These are phyloP conservation scores for Mesorhabditis sp. DNA, from an alignment of 2,888 invertebrate species.

Conservation along the genomic window DNA sequence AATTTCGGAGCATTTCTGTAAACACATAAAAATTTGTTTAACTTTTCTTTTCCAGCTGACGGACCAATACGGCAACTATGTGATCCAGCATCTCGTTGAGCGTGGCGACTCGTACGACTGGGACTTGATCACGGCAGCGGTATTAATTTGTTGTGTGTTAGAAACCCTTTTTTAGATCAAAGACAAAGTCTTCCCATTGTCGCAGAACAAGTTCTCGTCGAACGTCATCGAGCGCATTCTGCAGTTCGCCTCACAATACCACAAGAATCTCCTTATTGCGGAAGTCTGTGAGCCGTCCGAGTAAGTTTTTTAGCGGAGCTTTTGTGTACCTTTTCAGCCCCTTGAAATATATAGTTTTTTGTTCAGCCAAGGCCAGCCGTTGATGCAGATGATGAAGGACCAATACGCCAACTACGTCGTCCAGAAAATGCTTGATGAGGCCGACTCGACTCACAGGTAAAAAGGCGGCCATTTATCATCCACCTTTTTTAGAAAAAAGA, in stretches of 20 bases:
- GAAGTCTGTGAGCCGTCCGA: slow-evolving; percentile 71
- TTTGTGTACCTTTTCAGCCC: not conserved
- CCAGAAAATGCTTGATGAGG: slow-evolving; percentile 99
- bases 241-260: slow-evolving; percentile 86
- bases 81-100: slow-evolving; percentile 93
- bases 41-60: slow-evolving; percentile 75
- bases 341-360: slow-evolving; percentile 6
- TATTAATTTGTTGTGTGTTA: not conserved
- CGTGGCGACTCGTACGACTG: slow-evolving; percentile 95
- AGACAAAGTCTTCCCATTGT: slow-evolving; percentile 75
- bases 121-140: slow-evolving; percentile 78
- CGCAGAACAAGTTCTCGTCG: slow-evolving; percentile 97
- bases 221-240: slow-evolving; percentile 99
- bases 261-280: slow-evolving; percentile 88
- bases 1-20: too few relatives aligned
- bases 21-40: slow-evolving; percentile 62
- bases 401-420: slow-evolving; percentile 99
- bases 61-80: slow-evolving; percentile 93
- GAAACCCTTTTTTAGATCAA: slow-evolving; percentile 18
- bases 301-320: slow-evolving; percentile 23
- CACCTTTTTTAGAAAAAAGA: slow-evolving; percentile 1
- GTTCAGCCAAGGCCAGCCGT: slow-evolving; percentile 36
- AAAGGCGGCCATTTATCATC: not conserved
- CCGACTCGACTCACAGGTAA: not conserved
- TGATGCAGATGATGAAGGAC: slow-evolving; percentile 81